Evolutionary conservation across 2,797 vertebrate genomes (phyloP).

Genomic region (Sebastes kiyomatsui): DNA sequence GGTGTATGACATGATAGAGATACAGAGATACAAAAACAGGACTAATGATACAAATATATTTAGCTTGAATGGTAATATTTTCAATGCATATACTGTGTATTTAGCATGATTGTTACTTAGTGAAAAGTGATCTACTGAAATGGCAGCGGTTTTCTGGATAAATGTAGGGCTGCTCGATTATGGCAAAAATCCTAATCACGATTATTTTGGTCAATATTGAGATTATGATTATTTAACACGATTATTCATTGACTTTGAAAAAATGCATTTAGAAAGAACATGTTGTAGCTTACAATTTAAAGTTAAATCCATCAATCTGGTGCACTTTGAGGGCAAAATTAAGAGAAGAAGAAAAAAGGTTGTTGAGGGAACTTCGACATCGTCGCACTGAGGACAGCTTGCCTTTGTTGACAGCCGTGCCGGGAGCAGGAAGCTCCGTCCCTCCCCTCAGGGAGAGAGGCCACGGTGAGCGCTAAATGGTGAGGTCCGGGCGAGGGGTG

Average conservation of each 20-base stretch:
- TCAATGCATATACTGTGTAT: not conserved
- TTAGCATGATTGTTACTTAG: not conserved
- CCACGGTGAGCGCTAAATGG: too few species aligned
- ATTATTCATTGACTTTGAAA: too few species aligned
- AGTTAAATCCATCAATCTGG: not conserved
- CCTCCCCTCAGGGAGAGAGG: too few species aligned
- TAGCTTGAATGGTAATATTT: not conserved
- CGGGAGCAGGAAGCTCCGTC: too few species aligned
- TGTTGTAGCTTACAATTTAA: too few species aligned
- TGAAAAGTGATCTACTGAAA: not conserved
- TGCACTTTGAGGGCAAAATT: too few species aligned
- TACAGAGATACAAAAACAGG: not conserved
- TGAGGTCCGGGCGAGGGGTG: too few species aligned
- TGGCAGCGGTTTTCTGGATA: not conserved
- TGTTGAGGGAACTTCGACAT: too few species aligned
- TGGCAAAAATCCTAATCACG: not conserved
- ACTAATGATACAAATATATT: not conserved
- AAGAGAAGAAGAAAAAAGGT: too few species aligned
- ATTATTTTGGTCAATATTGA: not conserved
- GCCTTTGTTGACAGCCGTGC: too few species aligned
- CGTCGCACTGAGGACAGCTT: too few species aligned
- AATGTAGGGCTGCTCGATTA: not conserved
- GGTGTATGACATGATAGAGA: not conserved
- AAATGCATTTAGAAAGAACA: too few species aligned
- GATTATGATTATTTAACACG: not conserved